These are phyloP conservation scores for Phyllopteryx taeniolatus DNA, from an alignment of 2,113 vertebrate species.

Conservation along the genomic window DNA sequence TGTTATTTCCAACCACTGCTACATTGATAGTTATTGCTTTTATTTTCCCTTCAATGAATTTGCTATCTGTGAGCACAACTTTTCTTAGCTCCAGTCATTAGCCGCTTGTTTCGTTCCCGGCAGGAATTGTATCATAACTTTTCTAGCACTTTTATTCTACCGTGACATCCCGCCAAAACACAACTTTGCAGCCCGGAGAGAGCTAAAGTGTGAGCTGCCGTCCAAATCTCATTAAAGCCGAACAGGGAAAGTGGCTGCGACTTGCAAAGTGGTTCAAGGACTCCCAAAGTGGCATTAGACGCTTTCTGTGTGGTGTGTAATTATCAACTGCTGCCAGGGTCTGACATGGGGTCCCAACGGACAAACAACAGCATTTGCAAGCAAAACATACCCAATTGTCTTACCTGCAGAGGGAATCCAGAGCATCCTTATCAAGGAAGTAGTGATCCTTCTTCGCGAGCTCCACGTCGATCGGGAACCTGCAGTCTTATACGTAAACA, in stretches of 20 bases:
- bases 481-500: slow-evolving; percentile 39
- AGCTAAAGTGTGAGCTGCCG: background rate
- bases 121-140: background rate
- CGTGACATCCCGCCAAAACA: background rate
- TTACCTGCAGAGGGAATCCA: slow-evolving; percentile 61
- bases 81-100: background rate
- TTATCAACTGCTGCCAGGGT: background rate
- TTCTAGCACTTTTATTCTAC: background rate
- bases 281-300: background rate
- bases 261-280: slow-evolving; percentile 9
- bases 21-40: background rate
- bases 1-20: no score
- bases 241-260: background rate
- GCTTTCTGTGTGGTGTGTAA: background rate
- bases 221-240: background rate
- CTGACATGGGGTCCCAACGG: background rate
- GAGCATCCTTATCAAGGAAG: slow-evolving; percentile 60
- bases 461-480: slow-evolving; percentile 47
- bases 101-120: background rate
- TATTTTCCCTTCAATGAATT: background rate
- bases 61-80: background rate
- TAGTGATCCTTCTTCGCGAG: slow-evolving; percentile 48
- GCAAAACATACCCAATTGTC: no score
- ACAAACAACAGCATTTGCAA: background rate
- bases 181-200: background rate